Base-by-base conservation (phyloP, 2,888 invertebrate genomes). In the Dolichomitus sp. region DNA sequence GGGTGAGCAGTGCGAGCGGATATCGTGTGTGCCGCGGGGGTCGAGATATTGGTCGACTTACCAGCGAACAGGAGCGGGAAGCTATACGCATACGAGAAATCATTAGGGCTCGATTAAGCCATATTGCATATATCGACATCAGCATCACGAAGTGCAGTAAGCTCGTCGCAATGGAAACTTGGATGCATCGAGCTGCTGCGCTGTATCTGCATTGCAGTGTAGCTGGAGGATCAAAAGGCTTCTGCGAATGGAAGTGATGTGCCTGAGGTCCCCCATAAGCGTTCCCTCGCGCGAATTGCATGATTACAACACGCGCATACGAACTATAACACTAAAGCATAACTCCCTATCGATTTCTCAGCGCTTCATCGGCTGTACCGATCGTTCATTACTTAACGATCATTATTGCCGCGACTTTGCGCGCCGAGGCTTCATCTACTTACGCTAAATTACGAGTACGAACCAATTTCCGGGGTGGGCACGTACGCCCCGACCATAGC, bases 391-490 rank as follows among this genome's bases (percentile, higher is more conserved):
- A 91, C 90, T 92, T 92, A 90, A 88, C 86, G 86, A 86, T 90
- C 91, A 89, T 92, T 91, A 93, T 91, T 89, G 88, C 89, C 89
- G 89, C 90, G 90, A 93, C 90, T 91, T 91, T 88, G 87, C 88
- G 88, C 91, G 88, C 87, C 77, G 85, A 45, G 45, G 45, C 63
- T 59, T 84, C 83, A 82, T 84, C 83, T 89, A 87, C 88, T 89
- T 88, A 88, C 78, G 77, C 84, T 88, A 89, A 90, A 91, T 92
- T 91, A 90, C 87, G 89, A 88, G 81, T 73, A 66, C 88, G 88
- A 89, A 87, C 88, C 89, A 91, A 92, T 92, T 91, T 92, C 91
- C 90, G 88, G 87, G 79, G 76, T 77, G 68, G 59, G 77, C 84
- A 81, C 82, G 79, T 79, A 80, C 59, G 73, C 73, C 73, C 70